Percentiles rank a stretch among this genome's conserved stretches.
Conservation (phyloP, 2,113 vertebrate species). For the Electrona antarctica region DNA sequence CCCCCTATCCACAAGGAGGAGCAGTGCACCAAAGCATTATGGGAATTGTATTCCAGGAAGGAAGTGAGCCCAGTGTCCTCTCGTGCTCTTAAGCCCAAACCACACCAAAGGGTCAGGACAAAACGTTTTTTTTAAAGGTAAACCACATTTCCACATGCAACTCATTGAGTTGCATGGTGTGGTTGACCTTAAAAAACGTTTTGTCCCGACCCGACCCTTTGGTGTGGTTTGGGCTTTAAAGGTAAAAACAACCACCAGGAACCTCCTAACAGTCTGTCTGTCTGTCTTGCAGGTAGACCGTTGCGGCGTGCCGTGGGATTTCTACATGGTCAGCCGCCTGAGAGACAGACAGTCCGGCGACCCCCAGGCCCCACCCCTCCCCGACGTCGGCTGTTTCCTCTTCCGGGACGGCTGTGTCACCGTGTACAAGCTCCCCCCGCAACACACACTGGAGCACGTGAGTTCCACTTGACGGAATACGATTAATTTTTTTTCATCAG, state of each 20-base stretch:
- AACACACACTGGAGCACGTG: slow-evolving; percentile 19
- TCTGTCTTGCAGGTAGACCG: slow-evolving; percentile 73
- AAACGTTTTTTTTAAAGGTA: neutral
- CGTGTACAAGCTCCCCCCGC: slow-evolving; percentile 34
- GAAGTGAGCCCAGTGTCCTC: no score
- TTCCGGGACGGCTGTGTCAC: slow-evolving; percentile 79
- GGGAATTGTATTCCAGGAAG: no score
- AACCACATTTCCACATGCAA: neutral
- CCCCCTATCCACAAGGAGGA: no score
- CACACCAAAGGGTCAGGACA: no score
- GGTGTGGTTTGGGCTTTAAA: no score
- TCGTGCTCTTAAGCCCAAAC: no score
- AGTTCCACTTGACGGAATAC: slow-evolving; percentile 15
- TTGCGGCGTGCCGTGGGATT: slow-evolving; percentile 85
- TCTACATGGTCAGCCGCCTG: slow-evolving; percentile 80
- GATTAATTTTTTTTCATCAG: no score
- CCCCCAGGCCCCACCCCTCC: slow-evolving; percentile 67
- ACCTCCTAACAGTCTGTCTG: neutral
- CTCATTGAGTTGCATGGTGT: neutral
- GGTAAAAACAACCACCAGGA: no score
- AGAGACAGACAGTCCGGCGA: slow-evolving; percentile 71
- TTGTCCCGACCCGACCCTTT: no score
- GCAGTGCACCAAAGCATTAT: no score
- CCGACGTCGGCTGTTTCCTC: slow-evolving; percentile 73
- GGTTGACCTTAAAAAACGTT: no score